Conservation (phyloP, 1,140 invertebrate species). For the Nautilus pompilius region DNA sequence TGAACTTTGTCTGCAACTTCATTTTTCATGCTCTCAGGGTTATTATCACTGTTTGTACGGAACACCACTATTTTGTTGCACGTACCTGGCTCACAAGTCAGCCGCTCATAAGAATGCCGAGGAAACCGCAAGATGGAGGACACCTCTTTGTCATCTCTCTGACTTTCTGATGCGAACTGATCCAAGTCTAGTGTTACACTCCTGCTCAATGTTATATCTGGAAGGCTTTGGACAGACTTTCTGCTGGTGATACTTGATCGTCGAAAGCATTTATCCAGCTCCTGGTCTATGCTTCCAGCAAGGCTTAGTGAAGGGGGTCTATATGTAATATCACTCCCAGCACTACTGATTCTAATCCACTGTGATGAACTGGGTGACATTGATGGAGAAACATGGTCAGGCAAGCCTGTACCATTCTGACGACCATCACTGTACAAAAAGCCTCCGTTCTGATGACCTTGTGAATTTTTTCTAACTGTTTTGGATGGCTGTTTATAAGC, state of each 20-base stretch:
- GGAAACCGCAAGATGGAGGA: no score
- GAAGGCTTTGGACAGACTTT: no score
- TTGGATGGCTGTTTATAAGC: not conserved
- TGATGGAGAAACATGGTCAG: not conserved
- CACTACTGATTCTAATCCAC: conserved; percentile 9
- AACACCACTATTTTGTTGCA: no score
- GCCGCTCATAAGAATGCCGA: no score
- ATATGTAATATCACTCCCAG: conserved; percentile 18
- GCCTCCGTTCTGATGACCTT: not conserved
- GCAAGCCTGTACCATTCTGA: not conserved
- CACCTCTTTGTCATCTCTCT: no score
- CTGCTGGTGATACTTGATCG: not conserved
- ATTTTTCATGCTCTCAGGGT: no score
- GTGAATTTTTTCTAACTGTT: not conserved
- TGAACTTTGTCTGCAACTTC: no score
- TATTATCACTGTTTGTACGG: no score
- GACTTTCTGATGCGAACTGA: no score
- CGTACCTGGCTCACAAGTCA: no score
- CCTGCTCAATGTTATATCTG: no score
- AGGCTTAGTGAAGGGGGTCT: conserved; percentile 19
- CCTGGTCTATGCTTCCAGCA: conserved; percentile 21
- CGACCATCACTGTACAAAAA: conserved; percentile 1
- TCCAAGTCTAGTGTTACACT: no score
- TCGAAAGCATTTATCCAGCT: conserved; percentile 20
- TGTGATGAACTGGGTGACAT: not conserved